These are phyloP conservation scores for Tenthredo distinguenda DNA, from an alignment of 2,888 invertebrate species.

Conservation along the genomic window DNA sequence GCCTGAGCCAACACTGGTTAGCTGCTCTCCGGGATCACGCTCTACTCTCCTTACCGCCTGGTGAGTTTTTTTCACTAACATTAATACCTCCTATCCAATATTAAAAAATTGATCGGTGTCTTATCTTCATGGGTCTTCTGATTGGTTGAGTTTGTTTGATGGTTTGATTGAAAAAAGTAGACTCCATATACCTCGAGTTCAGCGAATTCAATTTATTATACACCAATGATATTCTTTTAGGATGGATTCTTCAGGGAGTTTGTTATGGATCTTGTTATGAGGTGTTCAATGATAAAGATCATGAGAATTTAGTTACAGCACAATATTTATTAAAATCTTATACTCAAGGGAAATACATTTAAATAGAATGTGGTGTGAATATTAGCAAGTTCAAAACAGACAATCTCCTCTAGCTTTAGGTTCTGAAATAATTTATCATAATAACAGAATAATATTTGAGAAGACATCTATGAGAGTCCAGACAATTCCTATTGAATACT, in stretches of 20 bases:
- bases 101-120: too few relatives aligned
- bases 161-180: too few relatives aligned
- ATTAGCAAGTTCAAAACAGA: neutral
- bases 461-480: neutral
- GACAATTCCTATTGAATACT: neutral
- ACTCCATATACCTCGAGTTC: neutral
- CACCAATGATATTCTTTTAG: neutral
- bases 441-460: neutral
- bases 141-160: too few relatives aligned
- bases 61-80: constrained; percentile 73
- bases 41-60: constrained; percentile 91
- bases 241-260: neutral
- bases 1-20: constrained; percentile 96
- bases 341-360: constrained; percentile 24
- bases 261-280: neutral
- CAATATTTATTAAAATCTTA: constrained; percentile 28
- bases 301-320: constrained; percentile 4
- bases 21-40: constrained; percentile 97
- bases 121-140: too few relatives aligned
- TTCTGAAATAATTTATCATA: neutral
- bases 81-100: neutral
- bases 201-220: neutral
- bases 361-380: constrained; percentile 2
- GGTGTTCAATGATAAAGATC: neutral
- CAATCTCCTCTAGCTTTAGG: neutral